phyloP scores from a whole-genome alignment of 2,797 vertebrate genomes.

The Bovichtus diacanthus region DNA sequence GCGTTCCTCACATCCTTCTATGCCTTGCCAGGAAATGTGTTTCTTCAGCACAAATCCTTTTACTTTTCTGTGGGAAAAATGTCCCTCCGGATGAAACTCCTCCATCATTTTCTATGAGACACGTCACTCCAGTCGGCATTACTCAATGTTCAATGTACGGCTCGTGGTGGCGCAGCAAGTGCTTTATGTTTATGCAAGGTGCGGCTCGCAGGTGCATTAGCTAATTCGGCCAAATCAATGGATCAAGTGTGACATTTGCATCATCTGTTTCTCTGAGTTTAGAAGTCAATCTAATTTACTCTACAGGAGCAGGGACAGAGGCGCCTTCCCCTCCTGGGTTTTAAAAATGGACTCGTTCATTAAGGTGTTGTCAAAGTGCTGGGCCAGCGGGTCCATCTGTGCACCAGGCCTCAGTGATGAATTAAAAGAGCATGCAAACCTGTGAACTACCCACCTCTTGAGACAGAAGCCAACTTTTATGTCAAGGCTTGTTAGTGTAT shows the following conservation, averaged over 20 bases:
- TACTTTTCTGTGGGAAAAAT: slow-evolving; percentile 28
- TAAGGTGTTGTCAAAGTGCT: slow-evolving; percentile 44
- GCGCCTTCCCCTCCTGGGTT: slow-evolving; percentile 25
- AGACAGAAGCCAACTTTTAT: slow-evolving; percentile 13
- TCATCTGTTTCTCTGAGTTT: slow-evolving; percentile 67
- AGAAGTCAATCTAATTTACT: slow-evolving; percentile 70
- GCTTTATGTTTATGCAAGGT: slow-evolving; percentile 50
- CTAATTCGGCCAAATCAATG: slow-evolving; percentile 71
- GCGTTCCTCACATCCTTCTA: slow-evolving; percentile 37
- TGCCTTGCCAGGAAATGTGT: slow-evolving; percentile 27
- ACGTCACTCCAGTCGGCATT: slow-evolving; percentile 15
- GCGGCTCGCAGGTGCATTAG: slow-evolving; percentile 66
- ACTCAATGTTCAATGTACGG: background rate
- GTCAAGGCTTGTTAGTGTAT: slow-evolving; percentile 9
- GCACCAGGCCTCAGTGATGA: slow-evolving; percentile 30
- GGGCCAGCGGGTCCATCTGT: slow-evolving; percentile 33
- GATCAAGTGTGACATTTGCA: slow-evolving; percentile 68
- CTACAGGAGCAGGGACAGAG: slow-evolving; percentile 36
- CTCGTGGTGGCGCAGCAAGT: background rate
- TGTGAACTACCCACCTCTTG: slow-evolving; percentile 38
- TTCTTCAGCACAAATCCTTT: slow-evolving; percentile 29
- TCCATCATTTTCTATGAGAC: slow-evolving; percentile 28
- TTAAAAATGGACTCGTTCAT: slow-evolving; percentile 60
- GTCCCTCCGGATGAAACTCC: slow-evolving; percentile 32
- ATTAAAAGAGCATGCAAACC: slow-evolving; percentile 36